These are phyloP conservation scores for Lucilia cuprina DNA, from an alignment of 1,140 invertebrate genomes.

Conservation along the genomic window DNA sequence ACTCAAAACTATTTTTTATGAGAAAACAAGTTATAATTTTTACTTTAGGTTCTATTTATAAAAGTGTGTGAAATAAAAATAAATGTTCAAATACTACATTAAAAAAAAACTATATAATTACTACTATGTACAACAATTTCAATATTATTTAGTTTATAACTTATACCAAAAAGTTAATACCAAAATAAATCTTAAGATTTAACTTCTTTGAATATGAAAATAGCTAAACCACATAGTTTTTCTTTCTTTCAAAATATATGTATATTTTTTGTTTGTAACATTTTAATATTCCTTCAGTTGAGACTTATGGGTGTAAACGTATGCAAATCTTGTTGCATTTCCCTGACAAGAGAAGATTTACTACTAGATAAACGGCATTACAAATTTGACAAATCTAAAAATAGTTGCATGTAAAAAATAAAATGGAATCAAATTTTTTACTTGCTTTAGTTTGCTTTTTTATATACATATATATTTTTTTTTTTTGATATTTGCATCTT, in stretches of 20 bases:
- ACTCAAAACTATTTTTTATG: too few species aligned
- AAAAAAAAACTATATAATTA: too few species aligned
- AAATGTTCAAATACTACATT: too few species aligned
- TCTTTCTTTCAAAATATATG: neutral
- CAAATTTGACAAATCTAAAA: slow-evolving; percentile 33
- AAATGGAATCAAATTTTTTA: neutral
- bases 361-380: slow-evolving; percentile 30
- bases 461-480: neutral
- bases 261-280: neutral
- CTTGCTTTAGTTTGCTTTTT: neutral
- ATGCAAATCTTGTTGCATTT: slow-evolving; percentile 30
- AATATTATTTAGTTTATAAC: too few species aligned
- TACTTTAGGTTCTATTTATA: too few species aligned
- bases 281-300: neutral
- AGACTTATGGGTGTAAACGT: slow-evolving; percentile 28
- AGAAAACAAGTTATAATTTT: too few species aligned
- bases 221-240: neutral
- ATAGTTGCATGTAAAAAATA: slow-evolving; percentile 16
- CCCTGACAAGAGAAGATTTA: slow-evolving; percentile 22
- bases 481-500: neutral
- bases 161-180: too few species aligned
- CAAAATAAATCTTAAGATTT: too few species aligned
- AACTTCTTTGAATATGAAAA: neutral
- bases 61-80: too few species aligned
- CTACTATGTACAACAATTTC: too few species aligned